Evolutionary conservation across 2,113 vertebrate genomes (phyloP).

Genomic region (Ictalurus furcatus): DNA sequence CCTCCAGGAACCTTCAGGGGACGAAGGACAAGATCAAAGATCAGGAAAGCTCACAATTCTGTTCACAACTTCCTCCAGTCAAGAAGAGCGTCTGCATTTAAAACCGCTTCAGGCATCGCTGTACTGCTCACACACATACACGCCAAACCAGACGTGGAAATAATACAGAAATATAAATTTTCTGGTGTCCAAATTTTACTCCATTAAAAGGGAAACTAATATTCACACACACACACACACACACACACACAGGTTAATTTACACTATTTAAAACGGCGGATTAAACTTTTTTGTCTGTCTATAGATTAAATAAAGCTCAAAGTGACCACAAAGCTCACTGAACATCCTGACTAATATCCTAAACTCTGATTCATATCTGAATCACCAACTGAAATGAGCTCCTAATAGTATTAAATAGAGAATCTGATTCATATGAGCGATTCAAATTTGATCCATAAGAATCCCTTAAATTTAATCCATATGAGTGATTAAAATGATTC

Average conservation of each 20-base stretch:
- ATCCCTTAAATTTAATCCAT: not conserved
- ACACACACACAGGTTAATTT: not conserved
- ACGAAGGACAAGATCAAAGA: slow-evolving; percentile 59
- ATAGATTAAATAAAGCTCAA: not conserved
- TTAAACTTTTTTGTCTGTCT: not conserved
- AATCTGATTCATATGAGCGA: not conserved
- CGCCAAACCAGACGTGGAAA: not conserved
- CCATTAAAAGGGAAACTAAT: not conserved
- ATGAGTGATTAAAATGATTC: not conserved
- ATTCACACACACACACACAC: not conserved
- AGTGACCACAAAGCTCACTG: not conserved
- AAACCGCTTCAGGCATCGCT: not conserved
- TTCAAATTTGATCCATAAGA: not conserved
- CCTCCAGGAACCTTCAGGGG: slow-evolving; percentile 59
- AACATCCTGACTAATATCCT: not conserved
- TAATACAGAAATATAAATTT: not conserved
- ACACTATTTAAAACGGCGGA: not conserved
- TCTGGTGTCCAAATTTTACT: not conserved
- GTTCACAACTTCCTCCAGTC: slow-evolving; percentile 20
- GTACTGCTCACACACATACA: not conserved
- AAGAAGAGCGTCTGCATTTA: not conserved
- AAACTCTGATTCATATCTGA: not conserved
- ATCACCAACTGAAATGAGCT: not conserved
- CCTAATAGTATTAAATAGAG: not conserved
- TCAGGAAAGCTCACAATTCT: slow-evolving; percentile 44